Base-by-base conservation (phyloP, 2,888 invertebrate species). In the Venusia cambrica region DNA sequence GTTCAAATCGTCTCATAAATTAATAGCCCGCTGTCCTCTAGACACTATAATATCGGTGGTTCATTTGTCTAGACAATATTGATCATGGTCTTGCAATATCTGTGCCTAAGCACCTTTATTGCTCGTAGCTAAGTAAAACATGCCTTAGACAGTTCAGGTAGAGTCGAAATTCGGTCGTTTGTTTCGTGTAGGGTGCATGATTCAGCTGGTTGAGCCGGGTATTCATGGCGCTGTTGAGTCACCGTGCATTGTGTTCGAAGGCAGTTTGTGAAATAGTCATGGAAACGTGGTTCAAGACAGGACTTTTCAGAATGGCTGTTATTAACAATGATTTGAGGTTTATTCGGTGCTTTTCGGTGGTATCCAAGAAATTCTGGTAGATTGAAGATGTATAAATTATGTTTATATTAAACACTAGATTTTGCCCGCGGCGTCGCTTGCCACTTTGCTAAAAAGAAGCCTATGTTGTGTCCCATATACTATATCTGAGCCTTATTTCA, bases 11-110 rank as follows among this genome's bases (percentile, higher is more conserved):
- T 12, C 17, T 15, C 22, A 15, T 14, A n/a, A 29, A 34, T 30
- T 28, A 26, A 27, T 32, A 15, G 10, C 19, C 14, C 10, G 12
- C n/a, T n/a, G n/a, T n/a, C 15, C 15, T 25, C 14, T 28, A 11
- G 14, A n/a, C n/a, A n/a, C n/a, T n/a, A n/a, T 29, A 29, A 19
- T 18, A 19, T 29, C 34, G 14, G 17, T 39, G 34, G 44, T 39
- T 46, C 35, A 46, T 51, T 45, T 43, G 54, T 54, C 57, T 57
- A 57, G 57, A 57, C 55, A 39, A 20, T 51, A 57, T 55, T 36
- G 55, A 57, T 51, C 48, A 34, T 22, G 29, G 32, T 34, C 33
- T 30, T 38, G 24, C 33, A 38, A 7, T 41, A 37, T 34, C 33
- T 32, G 36, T 24, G 28, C 37, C 34, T 38, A 27, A 40, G 34